phyloP scores from a whole-genome alignment of 2,888 invertebrate genomes.

The Erynnis tages region DNA sequence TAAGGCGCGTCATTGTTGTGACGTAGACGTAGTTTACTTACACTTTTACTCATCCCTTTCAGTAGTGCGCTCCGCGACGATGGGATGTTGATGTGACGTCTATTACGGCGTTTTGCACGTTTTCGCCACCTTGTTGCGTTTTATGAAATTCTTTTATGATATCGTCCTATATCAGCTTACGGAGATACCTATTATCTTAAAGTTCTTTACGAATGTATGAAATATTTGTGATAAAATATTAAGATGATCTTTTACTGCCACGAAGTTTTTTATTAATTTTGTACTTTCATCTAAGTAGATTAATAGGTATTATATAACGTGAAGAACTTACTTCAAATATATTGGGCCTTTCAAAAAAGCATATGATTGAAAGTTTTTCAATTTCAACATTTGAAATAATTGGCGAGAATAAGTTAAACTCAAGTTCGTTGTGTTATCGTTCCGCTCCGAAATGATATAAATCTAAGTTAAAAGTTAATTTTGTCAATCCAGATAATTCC shows the following conservation, averaged over 20 bases:
- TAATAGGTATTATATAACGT: too few relatives aligned
- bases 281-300: too few relatives aligned
- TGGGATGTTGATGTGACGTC: slow-evolving; percentile 19
- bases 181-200: too few relatives aligned
- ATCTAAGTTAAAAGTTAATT: slow-evolving; percentile 81
- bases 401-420: neutral
- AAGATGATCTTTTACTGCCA: too few relatives aligned
- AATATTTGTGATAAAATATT: too few relatives aligned
- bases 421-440: neutral
- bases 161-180: too few relatives aligned
- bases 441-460: slow-evolving; percentile 57
- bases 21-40: neutral
- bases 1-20: neutral
- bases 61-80: slow-evolving; percentile 1
- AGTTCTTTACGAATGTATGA: neutral
- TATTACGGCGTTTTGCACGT: slow-evolving; percentile 17
- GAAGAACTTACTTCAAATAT: too few relatives aligned
- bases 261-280: too few relatives aligned
- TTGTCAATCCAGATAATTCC: slow-evolving; percentile 81
- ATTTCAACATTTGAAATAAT: too few relatives aligned
- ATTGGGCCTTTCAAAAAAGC: too few relatives aligned
- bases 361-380: too few relatives aligned
- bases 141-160: neutral
- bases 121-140: slow-evolving; percentile 9
- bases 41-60: slow-evolving; percentile 5